Evolutionary conservation across 2,888 invertebrate genomes (phyloP), one percentile per base, ranked within the genome.

Genomic region (Myopa testacea): DNA sequence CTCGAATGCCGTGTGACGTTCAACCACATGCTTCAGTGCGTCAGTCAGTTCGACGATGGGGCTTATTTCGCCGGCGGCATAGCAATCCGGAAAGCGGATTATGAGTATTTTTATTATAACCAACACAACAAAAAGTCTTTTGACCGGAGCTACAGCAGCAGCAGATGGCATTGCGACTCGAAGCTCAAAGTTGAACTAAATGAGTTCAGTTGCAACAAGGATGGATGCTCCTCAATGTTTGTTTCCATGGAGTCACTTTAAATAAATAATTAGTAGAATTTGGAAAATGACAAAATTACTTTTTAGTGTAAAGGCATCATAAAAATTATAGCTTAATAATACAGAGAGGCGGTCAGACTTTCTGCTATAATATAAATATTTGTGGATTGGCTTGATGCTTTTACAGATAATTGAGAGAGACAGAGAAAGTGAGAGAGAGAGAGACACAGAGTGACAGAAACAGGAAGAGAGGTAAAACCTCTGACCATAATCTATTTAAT

Each of bases 301-400:
- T n/a, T 62, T 19, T 10, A 62, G 10, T 37, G 12, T 65, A 37
- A 65, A 65, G 34, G 38, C 65, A 65, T 38, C 38, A 37, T 38
- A 65, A 65, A 65, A 65, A 37, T 65, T 65, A 38, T 38, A 8
- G 37, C 65, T 65, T 65, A 65, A 65, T 65, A 34, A 65, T 65
- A 62, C 50, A 14, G 55, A 55, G 55, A 12, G 55, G n/a, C 55
- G 12, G 55, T 6, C 55, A 55, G 55, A n/a, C 55, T 55, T 12
- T 55, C n/a, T n/a, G n/a, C n/a, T n/a, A n/a, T n/a, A n/a, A n/a
- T n/a, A n/a, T n/a, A n/a, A n/a, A n/a, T n/a, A n/a, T n/a, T n/a
- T n/a, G n/a, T n/a, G n/a, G n/a, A n/a, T n/a, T n/a, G n/a, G 55
- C 4, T n/a, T 55, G 55, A 7, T 55, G 55, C n/a, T n/a, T n/a